A percentile compares a stretch with the other conserved stretches of the same genome.
These are phyloP conservation scores for Psilopsiagon aurifrons DNA, from an alignment of 2,113 vertebrate species.

Conservation along the genomic window DNA sequence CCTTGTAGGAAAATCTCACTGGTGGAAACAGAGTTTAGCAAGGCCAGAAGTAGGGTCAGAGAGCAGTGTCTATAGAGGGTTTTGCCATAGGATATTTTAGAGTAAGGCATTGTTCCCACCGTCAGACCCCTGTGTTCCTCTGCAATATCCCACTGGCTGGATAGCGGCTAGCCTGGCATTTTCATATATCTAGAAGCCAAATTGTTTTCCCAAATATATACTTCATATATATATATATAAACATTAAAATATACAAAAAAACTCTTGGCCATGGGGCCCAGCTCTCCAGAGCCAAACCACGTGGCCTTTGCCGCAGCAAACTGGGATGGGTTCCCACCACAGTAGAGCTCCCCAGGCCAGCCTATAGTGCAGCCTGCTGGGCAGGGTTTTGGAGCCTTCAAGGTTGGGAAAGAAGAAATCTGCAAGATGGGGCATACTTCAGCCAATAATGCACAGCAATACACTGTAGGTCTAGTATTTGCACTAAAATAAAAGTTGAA, in stretches of 20 bases:
- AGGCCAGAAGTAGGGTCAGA: rapidly evolving
- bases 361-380: rapidly evolving
- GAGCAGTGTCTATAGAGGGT: rapidly evolving
- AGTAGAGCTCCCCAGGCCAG: not conserved
- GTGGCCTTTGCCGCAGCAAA: rapidly evolving
- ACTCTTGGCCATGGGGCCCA: not conserved
- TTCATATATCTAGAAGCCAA: not conserved
- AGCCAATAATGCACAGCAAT: not conserved
- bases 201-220: not conserved
- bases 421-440: not conserved
- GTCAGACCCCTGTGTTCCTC: not conserved
- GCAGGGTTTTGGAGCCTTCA: not conserved
- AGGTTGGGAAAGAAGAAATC: not conserved
- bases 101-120: not conserved
- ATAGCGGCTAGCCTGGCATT: not conserved
- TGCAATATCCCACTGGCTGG: not conserved
- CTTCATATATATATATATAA: not conserved
- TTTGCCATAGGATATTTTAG: not conserved
- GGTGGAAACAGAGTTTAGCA: not conserved
- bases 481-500: not conserved
- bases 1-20: not conserved
- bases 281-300: rapidly evolving
- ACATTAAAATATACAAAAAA: not conserved
- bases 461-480: not conserved
- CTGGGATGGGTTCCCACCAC: not conserved